These are phyloP conservation scores for Zonitis immaculata DNA, from an alignment of 2,888 invertebrate genomes.

Conservation along the genomic window DNA sequence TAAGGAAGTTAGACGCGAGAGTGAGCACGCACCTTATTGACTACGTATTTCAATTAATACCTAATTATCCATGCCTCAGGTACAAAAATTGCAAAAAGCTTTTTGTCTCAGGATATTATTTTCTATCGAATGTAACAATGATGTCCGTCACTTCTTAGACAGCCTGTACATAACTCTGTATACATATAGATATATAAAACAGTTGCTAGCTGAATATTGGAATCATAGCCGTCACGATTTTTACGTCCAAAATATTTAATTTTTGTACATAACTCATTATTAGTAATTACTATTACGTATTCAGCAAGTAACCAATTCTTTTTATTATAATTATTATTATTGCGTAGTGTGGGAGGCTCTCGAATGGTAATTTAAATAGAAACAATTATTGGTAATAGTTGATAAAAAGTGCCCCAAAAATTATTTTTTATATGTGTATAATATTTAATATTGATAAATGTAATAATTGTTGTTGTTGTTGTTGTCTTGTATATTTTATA, in stretches of 20 bases:
- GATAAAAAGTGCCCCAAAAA: conserved; percentile 20
- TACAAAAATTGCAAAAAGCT: too few species aligned
- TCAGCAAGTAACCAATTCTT: background rate
- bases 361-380: too few species aligned
- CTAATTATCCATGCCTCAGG: too few species aligned
- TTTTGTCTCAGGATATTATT: too few species aligned
- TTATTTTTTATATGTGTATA: conserved; percentile 27
- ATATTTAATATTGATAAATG: conserved; percentile 3
- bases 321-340: background rate
- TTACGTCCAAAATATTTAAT: background rate
- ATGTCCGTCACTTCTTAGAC: too few species aligned
- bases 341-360: background rate
- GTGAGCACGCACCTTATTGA: too few species aligned
- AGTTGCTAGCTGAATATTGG: background rate
- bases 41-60: too few species aligned
- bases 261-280: background rate
- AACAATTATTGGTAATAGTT: too few species aligned
- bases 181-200: too few species aligned
- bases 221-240: background rate
- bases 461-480: background rate
- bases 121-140: background rate
- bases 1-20: too few species aligned
- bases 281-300: background rate
- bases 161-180: too few species aligned
- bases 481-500: conserved; percentile 21